A percentile compares a stretch with the other conserved stretches of the same genome.
Conservation (phyloP, 2,888 invertebrate genomes). For the Mesorhabditis spiculigera region DNA sequence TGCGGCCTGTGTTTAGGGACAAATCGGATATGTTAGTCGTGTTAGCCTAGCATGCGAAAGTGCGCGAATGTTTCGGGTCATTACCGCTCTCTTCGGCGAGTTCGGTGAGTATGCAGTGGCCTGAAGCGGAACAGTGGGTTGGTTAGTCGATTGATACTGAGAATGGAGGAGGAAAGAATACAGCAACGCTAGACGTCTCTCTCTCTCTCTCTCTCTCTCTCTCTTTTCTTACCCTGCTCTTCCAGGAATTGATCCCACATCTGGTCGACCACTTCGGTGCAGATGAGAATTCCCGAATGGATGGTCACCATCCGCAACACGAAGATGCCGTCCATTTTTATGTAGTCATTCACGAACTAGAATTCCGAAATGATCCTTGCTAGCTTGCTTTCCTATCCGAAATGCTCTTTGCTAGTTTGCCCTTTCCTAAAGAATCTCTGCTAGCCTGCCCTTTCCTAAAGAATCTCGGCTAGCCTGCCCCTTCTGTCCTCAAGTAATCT, state of each 20-base stretch:
- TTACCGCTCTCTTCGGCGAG: not conserved
- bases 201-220: no score
- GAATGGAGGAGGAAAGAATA: not conserved
- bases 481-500: not conserved
- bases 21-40: no score
- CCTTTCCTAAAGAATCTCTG: not conserved
- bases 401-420: no score
- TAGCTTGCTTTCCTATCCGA: no score
- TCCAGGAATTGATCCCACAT: slow-evolving; percentile 55
- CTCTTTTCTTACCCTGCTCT: slow-evolving; percentile 28
- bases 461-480: no score
- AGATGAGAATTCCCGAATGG: slow-evolving; percentile 48
- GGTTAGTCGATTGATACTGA: not conserved
- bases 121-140: not conserved
- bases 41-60: no score
- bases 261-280: slow-evolving; percentile 47
- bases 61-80: not conserved
- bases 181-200: not conserved
- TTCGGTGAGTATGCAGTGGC: not conserved
- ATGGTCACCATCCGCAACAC: slow-evolving; percentile 56
- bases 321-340: slow-evolving; percentile 57
- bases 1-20: no score
- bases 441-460: no score
- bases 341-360: slow-evolving; percentile 50
- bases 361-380: slow-evolving; percentile 5